A percentile compares a stretch with the other conserved stretches of the same genome.
phyloP scores from a whole-genome alignment of 2,888 invertebrate species.

The Agonum fuliginosum region DNA sequence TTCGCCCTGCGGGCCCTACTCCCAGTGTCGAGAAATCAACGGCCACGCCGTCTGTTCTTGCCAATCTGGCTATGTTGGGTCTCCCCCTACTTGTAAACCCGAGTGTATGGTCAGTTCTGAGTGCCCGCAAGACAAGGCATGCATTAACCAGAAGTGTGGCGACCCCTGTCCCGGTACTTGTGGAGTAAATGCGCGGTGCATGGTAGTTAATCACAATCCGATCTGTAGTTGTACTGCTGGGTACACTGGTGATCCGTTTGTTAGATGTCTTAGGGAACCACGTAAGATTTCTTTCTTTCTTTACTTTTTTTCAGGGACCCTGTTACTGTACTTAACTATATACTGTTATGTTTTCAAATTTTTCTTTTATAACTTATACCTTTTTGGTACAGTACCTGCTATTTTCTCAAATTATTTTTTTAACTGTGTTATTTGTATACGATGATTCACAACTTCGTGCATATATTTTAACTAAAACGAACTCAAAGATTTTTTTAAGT shows the following conservation, averaged over 20 bases:
- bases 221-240: conserved; percentile 80
- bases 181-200: conserved; percentile 79
- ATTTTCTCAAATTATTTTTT: no score
- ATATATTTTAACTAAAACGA: no score
- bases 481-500: no score
- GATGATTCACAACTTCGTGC: no score
- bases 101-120: conserved; percentile 81
- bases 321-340: neutral
- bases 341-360: neutral
- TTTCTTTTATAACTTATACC: conserved; percentile 46
- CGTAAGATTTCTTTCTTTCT: conserved; percentile 66
- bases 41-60: conserved; percentile 80
- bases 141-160: conserved; percentile 78
- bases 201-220: conserved; percentile 81
- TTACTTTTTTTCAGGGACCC: neutral
- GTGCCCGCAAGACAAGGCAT: conserved; percentile 79
- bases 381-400: no score
- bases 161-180: conserved; percentile 82
- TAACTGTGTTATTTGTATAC: no score
- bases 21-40: conserved; percentile 78
- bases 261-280: conserved; percentile 72
- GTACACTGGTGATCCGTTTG: conserved; percentile 80
- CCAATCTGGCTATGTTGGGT: conserved; percentile 77
- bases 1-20: conserved; percentile 82
- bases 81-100: conserved; percentile 79